Evolutionary conservation across 2,113 vertebrate genomes (phyloP), one percentile per base, ranked within the genome.

Genomic region (Phodopus roborovskii): DNA sequence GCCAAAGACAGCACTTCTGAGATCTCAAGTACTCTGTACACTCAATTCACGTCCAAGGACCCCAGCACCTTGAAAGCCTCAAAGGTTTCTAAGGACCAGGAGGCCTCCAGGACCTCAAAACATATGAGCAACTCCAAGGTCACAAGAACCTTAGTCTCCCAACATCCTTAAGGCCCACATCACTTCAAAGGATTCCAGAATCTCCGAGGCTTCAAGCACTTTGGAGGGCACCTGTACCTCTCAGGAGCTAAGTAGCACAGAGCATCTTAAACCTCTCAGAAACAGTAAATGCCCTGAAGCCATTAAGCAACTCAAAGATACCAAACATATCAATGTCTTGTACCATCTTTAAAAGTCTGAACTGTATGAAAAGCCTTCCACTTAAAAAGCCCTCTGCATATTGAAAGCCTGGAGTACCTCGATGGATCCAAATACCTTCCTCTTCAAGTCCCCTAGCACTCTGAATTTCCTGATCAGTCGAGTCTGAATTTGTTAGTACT

Each of bases 221-320:
- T 58, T 81, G 53, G 39, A 86, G 75, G 28, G 22, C 16, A 45
- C 50, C 26, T 28, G 30, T 45, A n/a, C 13, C 12, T n/a, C 13
- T 78, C 73, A 89, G 45, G 24, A 79, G 17, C 28, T 8, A 71
- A 79, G 64, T 77, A 50, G n/a, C 53, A 77, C 70, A 71, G 33
- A 64, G 42, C 53, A 85, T 81, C 66, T 73, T 89, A 58, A 88
- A 88, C 56, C 64, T 82, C 78, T 77, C 70, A 84, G 42, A 93
- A 48, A 93, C 4, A 77, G 71, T 56, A 42, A 94, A 58, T 73
- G 70, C 86, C 26, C 71, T 56, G 78, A 90, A 86, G 36, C 6
- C 26, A 22, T 66, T 58, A 90, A 88, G 62, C 64, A 86, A 56
- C 58, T 90, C n/a, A 86, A 74, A 94, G 64, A 24, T 39, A 33